phyloP scores from a whole-genome alignment of 2,888 invertebrate species.

The Polydesmus complanatus region DNA sequence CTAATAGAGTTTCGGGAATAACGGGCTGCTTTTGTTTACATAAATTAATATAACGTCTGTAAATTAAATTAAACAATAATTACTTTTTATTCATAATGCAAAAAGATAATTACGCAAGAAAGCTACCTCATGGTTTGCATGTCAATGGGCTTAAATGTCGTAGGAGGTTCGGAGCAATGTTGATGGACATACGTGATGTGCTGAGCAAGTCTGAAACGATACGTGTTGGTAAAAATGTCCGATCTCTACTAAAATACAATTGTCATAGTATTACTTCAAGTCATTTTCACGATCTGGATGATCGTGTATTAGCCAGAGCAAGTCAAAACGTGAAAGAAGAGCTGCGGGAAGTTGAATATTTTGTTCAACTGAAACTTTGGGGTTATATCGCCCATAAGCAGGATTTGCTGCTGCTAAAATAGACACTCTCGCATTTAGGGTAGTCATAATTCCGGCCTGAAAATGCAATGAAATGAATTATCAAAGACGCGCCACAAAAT shows the following conservation, averaged over 20 bases:
- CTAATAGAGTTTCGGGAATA: conserved; percentile 73
- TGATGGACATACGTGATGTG: conserved; percentile 97
- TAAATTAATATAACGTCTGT: conserved; percentile 70
- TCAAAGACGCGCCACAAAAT: background rate
- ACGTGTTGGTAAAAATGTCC: too few relatives aligned
- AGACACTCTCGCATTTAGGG: conserved; percentile 90
- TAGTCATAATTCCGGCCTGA: conserved; percentile 95
- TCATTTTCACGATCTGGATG: conserved; percentile 52
- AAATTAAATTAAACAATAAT: conserved; percentile 4
- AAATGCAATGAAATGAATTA: conserved; percentile 14
- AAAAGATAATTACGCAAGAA: background rate
- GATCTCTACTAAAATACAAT: too few relatives aligned
- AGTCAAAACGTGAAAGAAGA: conserved; percentile 84
- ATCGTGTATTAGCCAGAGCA: conserved; percentile 88
- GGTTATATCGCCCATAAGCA: conserved; percentile 94
- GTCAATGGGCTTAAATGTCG: conserved; percentile 56
- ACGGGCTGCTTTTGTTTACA: conserved; percentile 78
- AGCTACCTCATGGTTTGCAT: conserved; percentile 69
- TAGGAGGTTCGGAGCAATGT: conserved; percentile 71
- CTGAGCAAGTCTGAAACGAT: conserved; percentile 64
- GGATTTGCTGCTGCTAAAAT: conserved; percentile 99
- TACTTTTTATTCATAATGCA: conserved; percentile 13
- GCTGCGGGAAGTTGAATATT: conserved; percentile 98
- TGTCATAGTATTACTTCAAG: conserved; percentile 43
- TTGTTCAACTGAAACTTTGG: conserved; percentile 84